Evolutionary conservation across 2,888 invertebrate genomes (phyloP).

Genomic region (Lochmaea capreae): DNA sequence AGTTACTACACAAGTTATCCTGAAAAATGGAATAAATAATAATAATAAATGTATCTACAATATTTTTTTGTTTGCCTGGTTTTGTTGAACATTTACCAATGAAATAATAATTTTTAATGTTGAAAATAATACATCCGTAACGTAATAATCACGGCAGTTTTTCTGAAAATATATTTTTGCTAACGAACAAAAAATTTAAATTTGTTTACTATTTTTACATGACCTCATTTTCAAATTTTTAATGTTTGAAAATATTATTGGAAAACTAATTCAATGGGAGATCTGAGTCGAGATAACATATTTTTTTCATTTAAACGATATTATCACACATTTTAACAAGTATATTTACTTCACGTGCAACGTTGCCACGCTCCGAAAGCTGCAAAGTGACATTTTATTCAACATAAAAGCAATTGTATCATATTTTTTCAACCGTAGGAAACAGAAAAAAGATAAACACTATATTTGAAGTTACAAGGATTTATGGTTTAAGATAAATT

Average conservation of each 20-base stretch:
- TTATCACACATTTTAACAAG: constrained; percentile 1
- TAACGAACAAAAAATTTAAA: constrained; percentile 15
- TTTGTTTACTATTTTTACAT: constrained; percentile 32
- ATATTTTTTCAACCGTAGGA: too few relatives aligned
- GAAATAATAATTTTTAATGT: background rate
- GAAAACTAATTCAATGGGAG: constrained; percentile 17
- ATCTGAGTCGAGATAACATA: background rate
- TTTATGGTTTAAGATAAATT: background rate
- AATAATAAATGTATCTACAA: too few relatives aligned
- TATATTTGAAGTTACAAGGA: too few relatives aligned
- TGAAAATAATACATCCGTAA: background rate
- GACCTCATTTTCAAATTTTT: constrained; percentile 32
- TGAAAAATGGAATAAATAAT: too few relatives aligned
- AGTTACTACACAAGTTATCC: too few relatives aligned
- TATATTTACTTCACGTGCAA: background rate
- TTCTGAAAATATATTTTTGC: constrained; percentile 16
- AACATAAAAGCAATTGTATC: too few relatives aligned
- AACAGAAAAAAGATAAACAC: too few relatives aligned
- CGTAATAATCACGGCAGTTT: background rate
- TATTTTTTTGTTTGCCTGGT: too few relatives aligned
- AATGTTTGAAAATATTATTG: constrained; percentile 17
- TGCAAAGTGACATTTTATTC: background rate
- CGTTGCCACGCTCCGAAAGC: background rate
- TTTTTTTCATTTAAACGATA: constrained; percentile 7
- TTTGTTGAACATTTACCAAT: background rate